Base-by-base conservation (phyloP, 2,888 invertebrate genomes). In the Clistopyga incitator region DNA sequence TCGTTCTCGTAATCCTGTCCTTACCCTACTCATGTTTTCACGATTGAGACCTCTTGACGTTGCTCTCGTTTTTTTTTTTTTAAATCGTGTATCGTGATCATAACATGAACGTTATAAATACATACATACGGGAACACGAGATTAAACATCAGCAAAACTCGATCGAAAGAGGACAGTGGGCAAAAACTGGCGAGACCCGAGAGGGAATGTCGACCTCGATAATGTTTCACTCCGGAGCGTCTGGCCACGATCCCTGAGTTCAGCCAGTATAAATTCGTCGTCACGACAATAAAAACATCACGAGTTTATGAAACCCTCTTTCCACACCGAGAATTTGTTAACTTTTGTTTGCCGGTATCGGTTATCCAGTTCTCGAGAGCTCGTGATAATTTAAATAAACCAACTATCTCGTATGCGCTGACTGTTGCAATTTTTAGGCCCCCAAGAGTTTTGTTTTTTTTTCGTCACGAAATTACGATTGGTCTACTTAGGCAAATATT, bases 141-240 rank as follows among this genome's bases (percentile, higher is more conserved):
- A 25, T 64, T 38, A 64, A 64, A 15, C 78, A 64, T 71, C 78
- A 38, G 74, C 54, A 18, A 56, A 47, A 25, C 64, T 47, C 54
- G 61, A 71, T 70, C 65, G 78, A 81, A 84, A 71, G 76, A 67
- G 72, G 67, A 78, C 74, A 68, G 72, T 78, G 76, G 54, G 64
- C 71, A 72, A 78, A 76, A 82, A 76, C 67, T 67, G 75, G 47
- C 70, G 64, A 47, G 78, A 68, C 47, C 59, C 64, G 52, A 67
- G 54, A 15, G 25, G 54, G 42, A 76, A 76, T 34, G 61, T 70
- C 50, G 70, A 78, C 68, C 50, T 61, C 59, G 61, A 61, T 59
- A 68, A 34, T 47, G 45, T 74, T 47, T 61, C 47, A 47, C 59
- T 74, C 25, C 18, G 29, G 13, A 47, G 18, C 47, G 72, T 29